phyloP scores from a whole-genome alignment of 1,140 invertebrate genomes.

The Drosophila mauritiana region DNA sequence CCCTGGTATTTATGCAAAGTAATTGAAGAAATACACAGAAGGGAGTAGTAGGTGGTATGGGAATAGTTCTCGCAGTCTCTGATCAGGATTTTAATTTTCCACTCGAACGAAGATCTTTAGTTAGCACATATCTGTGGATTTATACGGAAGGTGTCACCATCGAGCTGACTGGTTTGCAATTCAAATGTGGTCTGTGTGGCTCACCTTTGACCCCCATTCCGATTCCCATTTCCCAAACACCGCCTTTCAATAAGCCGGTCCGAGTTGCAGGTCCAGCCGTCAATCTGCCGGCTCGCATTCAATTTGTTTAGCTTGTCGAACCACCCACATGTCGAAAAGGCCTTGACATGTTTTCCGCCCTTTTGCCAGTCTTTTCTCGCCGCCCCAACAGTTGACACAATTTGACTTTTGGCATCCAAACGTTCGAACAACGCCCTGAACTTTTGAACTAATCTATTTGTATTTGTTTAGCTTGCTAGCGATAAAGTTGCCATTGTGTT shows the following conservation, averaged over 20 bases:
- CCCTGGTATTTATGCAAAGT: slow-evolving; percentile 58
- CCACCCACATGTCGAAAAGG: slow-evolving; percentile 27
- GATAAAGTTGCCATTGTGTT: slow-evolving; percentile 52
- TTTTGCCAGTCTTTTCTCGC: slow-evolving; percentile 23
- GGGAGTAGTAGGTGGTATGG: not conserved
- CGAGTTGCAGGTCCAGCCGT: slow-evolving; percentile 35
- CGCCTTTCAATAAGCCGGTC: slow-evolving; percentile 48
- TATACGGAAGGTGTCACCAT: slow-evolving; percentile 23
- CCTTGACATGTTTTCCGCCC: slow-evolving; percentile 34
- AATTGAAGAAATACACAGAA: slow-evolving; percentile 29
- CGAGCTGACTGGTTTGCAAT: slow-evolving; percentile 28
- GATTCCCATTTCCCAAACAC: not conserved
- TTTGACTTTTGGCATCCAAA: slow-evolving; percentile 72
- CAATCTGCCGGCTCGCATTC: slow-evolving; percentile 57
- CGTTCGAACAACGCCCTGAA: slow-evolving; percentile 48
- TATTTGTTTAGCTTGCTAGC: slow-evolving; percentile 78
- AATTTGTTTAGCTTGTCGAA: slow-evolving; percentile 70
- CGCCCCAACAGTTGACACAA: slow-evolving; percentile 65
- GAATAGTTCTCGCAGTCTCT: slow-evolving; percentile 26
- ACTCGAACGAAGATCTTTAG: slow-evolving; percentile 21
- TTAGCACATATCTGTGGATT: not conserved
- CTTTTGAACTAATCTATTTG: slow-evolving; percentile 81
- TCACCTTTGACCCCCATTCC: slow-evolving; percentile 27
- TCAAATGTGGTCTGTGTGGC: slow-evolving; percentile 23
- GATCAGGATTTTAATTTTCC: slow-evolving; percentile 38